Percentiles rank a stretch among this genome's conserved stretches.
These are phyloP conservation scores for Sarcophaga rosellei DNA, from an alignment of 2,888 invertebrate genomes.

Conservation along the genomic window DNA sequence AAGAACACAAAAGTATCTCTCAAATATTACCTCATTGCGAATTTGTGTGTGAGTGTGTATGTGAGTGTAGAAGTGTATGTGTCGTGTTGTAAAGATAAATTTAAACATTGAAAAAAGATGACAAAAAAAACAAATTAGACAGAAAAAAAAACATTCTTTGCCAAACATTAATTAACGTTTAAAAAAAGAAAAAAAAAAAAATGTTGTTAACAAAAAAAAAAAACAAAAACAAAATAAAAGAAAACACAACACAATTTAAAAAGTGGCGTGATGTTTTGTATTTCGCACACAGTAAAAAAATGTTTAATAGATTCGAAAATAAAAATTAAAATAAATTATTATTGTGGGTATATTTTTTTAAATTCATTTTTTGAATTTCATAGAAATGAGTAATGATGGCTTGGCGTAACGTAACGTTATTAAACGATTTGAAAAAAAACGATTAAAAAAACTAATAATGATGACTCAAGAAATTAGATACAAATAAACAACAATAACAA, in stretches of 20 bases:
- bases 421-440: background rate
- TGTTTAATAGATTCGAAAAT: background rate
- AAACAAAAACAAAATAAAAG: constrained; percentile 32
- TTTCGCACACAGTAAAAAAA: background rate
- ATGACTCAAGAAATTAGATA: background rate
- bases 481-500: background rate
- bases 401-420: background rate
- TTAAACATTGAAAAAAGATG: constrained; percentile 45
- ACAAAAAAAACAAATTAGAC: background rate
- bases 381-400: constrained; percentile 43
- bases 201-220: background rate
- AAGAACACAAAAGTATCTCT: too few relatives aligned
- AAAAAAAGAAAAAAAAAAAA: background rate
- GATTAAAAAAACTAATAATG: background rate
- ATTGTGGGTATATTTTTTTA: background rate
- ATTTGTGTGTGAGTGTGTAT: background rate
- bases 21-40: background rate
- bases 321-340: background rate
- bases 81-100: constrained; percentile 29
- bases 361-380: constrained; percentile 29
- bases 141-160: background rate
- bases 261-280: constrained; percentile 59
- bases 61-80: background rate
- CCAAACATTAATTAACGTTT: background rate
- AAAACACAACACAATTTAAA: constrained; percentile 20